These are phyloP conservation scores for Hemicordylus capensis DNA, from an alignment of 2,113 vertebrate genomes.

Conservation along the genomic window DNA sequence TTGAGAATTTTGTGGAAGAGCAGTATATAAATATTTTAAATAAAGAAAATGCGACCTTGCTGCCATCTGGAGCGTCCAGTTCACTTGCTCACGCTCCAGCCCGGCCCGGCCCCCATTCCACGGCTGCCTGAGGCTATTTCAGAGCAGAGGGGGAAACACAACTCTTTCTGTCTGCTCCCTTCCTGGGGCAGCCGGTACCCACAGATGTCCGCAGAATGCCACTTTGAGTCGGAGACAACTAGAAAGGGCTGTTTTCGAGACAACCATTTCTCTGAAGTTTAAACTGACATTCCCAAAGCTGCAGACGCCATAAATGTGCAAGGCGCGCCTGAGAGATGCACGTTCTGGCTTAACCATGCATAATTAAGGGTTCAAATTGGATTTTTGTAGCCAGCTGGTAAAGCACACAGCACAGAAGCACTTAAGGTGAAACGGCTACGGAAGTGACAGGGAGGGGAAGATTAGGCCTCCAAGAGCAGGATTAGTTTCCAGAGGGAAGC, in stretches of 20 bases:
- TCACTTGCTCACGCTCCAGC: background rate
- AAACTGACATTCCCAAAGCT: background rate
- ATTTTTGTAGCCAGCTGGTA: conserved; percentile 8
- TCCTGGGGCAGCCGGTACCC: background rate
- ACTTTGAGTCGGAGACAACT: background rate
- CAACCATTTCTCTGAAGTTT: background rate
- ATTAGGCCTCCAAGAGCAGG: background rate
- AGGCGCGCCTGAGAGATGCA: background rate
- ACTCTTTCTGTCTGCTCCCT: background rate
- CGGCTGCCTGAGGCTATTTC: background rate
- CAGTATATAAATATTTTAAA: no score
- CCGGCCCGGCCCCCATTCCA: background rate
- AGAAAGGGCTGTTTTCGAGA: background rate
- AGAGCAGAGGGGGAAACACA: background rate
- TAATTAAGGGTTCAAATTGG: conserved; percentile 3
- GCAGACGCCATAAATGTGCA: background rate
- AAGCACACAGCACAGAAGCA: background rate
- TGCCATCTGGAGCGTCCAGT: background rate
- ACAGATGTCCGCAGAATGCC: background rate
- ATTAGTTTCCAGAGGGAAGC: background rate
- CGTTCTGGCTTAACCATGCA: conserved; percentile 7
- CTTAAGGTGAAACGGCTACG: background rate
- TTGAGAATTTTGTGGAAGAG: no score
- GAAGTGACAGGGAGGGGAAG: background rate
- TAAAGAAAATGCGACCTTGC: no score